A percentile compares a stretch with the other conserved stretches of the same genome.
These are phyloP conservation scores for Myotis findleyi DNA, from an alignment of 2,797 vertebrate species.

Conservation along the genomic window DNA sequence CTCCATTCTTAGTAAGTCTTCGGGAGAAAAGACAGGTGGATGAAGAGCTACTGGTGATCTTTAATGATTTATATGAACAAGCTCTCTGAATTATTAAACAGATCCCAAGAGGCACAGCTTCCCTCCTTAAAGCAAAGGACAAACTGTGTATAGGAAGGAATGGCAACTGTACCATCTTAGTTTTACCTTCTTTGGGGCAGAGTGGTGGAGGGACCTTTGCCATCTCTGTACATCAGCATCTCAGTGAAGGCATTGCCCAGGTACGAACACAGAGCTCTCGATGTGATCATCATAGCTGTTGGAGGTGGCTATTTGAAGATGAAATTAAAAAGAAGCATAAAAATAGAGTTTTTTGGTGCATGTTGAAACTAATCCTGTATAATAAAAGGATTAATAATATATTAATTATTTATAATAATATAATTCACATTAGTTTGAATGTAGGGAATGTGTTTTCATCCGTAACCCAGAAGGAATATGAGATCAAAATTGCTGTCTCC, in stretches of 20 bases:
- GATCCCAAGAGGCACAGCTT: neutral
- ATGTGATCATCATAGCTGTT: neutral
- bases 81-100: neutral
- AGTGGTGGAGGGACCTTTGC: neutral
- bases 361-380: neutral
- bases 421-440: neutral
- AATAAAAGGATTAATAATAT: too few species aligned
- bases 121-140: neutral
- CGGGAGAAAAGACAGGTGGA: neutral
- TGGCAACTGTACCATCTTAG: neutral
- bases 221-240: neutral
- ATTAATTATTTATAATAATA: too few species aligned
- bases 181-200: neutral
- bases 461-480: neutral
- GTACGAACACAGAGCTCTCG: neutral
- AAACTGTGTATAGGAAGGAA: neutral
- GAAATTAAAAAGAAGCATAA: neutral
- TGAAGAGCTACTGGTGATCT: neutral
- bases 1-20: neutral
- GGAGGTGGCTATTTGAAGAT: neutral
- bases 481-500: neutral
- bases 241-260: neutral
- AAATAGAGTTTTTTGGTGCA: neutral
- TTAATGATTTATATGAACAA: neutral
- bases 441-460: neutral